phyloP scores from a whole-genome alignment of 2,113 vertebrate genomes.

The Rissa tridactyla region DNA sequence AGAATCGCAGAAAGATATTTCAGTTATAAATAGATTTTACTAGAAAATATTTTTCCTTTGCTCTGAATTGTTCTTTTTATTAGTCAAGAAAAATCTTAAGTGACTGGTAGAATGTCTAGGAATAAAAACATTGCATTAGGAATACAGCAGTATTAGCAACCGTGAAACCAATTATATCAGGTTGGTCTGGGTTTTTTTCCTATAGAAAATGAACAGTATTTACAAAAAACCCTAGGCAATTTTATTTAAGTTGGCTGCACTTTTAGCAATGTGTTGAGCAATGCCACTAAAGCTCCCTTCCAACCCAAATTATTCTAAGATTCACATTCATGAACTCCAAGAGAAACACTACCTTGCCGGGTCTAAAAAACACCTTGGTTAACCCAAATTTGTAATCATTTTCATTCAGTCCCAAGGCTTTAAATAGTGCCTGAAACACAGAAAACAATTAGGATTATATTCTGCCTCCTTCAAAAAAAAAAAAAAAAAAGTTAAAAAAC shows the following conservation, averaged over 20 bases:
- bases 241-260: not conserved
- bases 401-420: conserved; percentile 95
- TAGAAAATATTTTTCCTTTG: not conserved
- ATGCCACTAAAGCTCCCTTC: not conserved
- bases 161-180: not conserved
- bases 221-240: not conserved
- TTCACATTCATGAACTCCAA: not conserved
- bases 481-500: not conserved
- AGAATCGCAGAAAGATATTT: not conserved
- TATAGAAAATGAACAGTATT: not conserved
- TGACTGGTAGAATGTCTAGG: not conserved
- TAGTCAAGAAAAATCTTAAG: not conserved
- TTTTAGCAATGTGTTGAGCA: not conserved
- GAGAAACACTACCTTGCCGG: conserved; percentile 89
- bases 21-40: not conserved
- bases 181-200: not conserved
- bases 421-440: conserved; percentile 90
- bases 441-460: conserved; percentile 10
- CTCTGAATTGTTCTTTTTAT: not conserved
- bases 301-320: not conserved
- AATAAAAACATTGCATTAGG: not conserved
- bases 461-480: not conserved
- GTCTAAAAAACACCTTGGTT: conserved; percentile 97
- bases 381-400: conserved; percentile 97
- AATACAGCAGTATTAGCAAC: not conserved